Evolutionary conservation across 2,797 vertebrate genomes (phyloP), one percentile per base, ranked within the genome.

Genomic region (Erpetoichthys calabaricus): DNA sequence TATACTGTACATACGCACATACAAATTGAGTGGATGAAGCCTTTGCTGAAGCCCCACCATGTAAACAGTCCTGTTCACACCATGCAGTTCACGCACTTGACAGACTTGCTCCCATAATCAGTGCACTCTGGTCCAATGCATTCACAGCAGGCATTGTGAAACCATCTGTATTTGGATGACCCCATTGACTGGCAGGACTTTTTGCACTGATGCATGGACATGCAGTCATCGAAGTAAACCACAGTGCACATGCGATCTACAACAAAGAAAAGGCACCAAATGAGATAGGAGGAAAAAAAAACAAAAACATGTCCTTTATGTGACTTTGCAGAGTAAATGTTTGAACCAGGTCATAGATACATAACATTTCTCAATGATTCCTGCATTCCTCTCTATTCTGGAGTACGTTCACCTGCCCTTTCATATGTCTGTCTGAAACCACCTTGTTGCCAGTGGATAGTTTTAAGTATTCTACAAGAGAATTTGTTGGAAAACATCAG

Each of bases 131-230:
- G 96, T 2, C 96, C 96, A 4, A 99, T 86, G 63, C 96, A 99
- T 73, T 99, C 91, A 6, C 96, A 98, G 87, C 96, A 99, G 59
- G 96, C 96, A 43, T 98, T 99, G 80, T 99, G 96, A 68, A 99
- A 99, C 96, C 96, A 99, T 62, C 94, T 89, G 70, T 99, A 99
- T 64, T 98, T 99, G 60, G 96, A 98, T 5, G 94, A 94, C 50
- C 96, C 96, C 95, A 98, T 97, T 57, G 96, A 96, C 79, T 96
- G 92, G 0, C 96, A 98, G 75, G 96, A 98, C 65, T 87, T 85
- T 75, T 97, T 98, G 76, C 96, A 99, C 76, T 98, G 94, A 67
- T 92, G 89, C 72, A 98, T 95, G 53, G 96, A 99, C 81, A 99
- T 89, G 69, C 96, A 99, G 83, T 98, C 96, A 50, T 99, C 92